phyloP scores from a whole-genome alignment of 2,113 vertebrate species.

The Myrmophylax atrothorax region DNA sequence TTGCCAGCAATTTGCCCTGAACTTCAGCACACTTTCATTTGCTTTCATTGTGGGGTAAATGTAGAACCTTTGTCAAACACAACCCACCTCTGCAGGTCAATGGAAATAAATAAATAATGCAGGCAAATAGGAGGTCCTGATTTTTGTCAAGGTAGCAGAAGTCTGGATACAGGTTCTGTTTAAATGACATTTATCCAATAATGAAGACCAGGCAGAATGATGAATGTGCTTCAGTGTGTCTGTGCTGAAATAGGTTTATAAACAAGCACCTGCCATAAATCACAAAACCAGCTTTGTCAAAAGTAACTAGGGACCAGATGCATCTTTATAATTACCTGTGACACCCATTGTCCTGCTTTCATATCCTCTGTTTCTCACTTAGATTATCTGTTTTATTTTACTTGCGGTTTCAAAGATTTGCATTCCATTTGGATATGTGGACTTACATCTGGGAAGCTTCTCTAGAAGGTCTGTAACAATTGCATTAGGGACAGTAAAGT shows the following conservation, averaged over 20 bases:
- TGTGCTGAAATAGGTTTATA: constrained; percentile 79
- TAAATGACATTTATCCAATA: constrained; percentile 76
- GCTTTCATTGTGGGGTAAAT: not conserved
- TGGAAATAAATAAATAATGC: constrained; percentile 38
- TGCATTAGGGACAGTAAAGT: not conserved
- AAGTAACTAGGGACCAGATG: constrained; percentile 77
- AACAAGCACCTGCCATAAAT: constrained; percentile 82
- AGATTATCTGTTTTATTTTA: constrained; percentile 48
- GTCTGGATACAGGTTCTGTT: constrained; percentile 61
- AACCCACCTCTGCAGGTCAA: constrained; percentile 9
- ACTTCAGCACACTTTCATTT: not conserved
- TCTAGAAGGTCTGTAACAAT: not conserved
- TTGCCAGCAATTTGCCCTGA: constrained; percentile 4
- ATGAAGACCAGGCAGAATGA: constrained; percentile 78
- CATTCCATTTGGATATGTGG: constrained; percentile 7
- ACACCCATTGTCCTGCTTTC: constrained; percentile 72
- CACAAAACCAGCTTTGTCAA: constrained; percentile 80
- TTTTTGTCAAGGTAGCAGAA: constrained; percentile 50
- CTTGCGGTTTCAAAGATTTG: constrained; percentile 21
- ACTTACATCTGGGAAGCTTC: not conserved
- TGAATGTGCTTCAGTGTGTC: constrained; percentile 73
- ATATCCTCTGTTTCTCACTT: constrained; percentile 43
- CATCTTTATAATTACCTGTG: constrained; percentile 81
- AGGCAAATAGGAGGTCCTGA: constrained; percentile 24
- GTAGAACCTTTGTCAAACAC: constrained; percentile 16